Base-by-base conservation (phyloP, 2,113 vertebrate genomes). In the Damaliscus lunatus region DNA sequence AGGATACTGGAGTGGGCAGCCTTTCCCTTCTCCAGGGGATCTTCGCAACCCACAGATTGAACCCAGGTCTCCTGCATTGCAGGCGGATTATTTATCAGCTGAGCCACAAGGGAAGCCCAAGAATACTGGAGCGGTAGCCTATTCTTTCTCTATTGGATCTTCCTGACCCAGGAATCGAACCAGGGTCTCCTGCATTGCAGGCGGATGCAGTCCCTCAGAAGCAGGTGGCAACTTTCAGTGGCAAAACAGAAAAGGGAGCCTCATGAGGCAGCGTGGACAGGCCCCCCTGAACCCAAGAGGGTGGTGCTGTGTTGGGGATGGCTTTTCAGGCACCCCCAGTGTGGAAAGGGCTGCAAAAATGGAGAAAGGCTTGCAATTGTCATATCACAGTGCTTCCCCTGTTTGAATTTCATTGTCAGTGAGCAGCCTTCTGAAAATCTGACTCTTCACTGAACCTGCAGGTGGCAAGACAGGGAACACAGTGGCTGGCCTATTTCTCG, bases 401-500 rank as follows among this genome's bases (percentile, higher is more conserved):
- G n/a, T 21, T 29, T 48, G 23, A 16, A 57, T n/a, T 59, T 74
- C 36, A 13, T 19, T 4, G 16, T 29, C 19, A 3, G 8, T 1
- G 77, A 67, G 33, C 40, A 59, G 23, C 46, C 3, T 48, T 48
- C 87, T 78, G 46, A 59, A 62, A 91, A 50, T 8, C 82, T 7
- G 29, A 3, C 53, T 43, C 15, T 74, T 11, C 64, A 5, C 1
- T 0, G 36, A 82, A 55, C 19, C 23, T 5, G 7, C 15, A 33
- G 25, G n/a, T 19, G 33, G 17, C 17, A 33, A 81, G 11, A 29
- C 46, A 7, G 12, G 7, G 81, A 31, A 11, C 13, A 2, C 17
- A 48, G 43, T 16, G 8, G 52, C 71, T 10, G 0, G 7, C 0
- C 13, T 29, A 0, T 27, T 53, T 48, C 14, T 14, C 71, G 82